Conservation (phyloP, 2,113 vertebrate species). For the Archilochus colubris region DNA sequence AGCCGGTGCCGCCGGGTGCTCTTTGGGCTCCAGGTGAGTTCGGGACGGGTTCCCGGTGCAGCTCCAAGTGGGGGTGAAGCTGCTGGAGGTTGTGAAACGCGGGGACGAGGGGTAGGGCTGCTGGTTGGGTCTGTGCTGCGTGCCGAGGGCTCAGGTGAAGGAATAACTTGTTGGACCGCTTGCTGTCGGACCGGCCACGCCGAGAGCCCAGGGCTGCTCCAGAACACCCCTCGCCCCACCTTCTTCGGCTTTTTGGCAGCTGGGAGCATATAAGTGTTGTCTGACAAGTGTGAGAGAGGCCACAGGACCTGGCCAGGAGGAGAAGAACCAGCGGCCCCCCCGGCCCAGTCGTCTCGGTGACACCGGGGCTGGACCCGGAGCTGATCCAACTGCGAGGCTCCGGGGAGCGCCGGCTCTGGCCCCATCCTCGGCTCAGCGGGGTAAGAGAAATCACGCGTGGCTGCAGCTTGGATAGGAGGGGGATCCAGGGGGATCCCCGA, state of each 20-base stretch:
- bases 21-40: background rate
- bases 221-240: background rate
- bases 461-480: background rate
- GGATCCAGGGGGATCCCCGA: background rate
- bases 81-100: background rate
- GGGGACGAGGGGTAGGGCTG: background rate
- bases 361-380: fast-evolving
- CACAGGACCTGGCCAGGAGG: background rate
- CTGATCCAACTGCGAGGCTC: background rate
- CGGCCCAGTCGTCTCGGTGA: fast-evolving
- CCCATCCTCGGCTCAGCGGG: background rate
- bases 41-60: background rate
- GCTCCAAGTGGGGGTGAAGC: background rate
- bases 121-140: background rate
- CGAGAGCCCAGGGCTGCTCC: background rate
- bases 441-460: background rate
- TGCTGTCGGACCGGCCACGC: background rate
- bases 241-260: background rate
- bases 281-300: background rate
- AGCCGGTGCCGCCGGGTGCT: fast-evolving
- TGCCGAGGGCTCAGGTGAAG: background rate
- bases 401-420: background rate
- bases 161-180: constrained; percentile 54
- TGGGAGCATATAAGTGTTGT: background rate
- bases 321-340: background rate